A percentile compares a stretch with the other conserved stretches of the same genome.
These are phyloP conservation scores for Turnix velox DNA, from an alignment of 2,113 vertebrate genomes.

Conservation along the genomic window DNA sequence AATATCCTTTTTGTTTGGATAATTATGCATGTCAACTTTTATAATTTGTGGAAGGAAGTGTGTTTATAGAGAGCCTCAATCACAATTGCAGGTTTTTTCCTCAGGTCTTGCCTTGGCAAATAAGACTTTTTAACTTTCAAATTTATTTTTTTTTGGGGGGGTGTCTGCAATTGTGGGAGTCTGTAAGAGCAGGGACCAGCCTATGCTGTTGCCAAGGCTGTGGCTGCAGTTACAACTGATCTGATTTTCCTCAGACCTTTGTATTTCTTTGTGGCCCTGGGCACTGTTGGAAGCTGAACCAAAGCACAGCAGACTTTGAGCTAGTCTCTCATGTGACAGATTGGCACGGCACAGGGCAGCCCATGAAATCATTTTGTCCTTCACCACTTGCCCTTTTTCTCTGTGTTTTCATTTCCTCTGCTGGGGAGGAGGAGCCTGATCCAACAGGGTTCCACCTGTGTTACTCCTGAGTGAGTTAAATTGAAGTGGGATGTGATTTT, in stretches of 20 bases:
- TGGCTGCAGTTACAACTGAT: background rate
- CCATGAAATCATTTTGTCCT: background rate
- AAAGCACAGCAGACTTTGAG: background rate
- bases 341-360: background rate
- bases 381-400: background rate
- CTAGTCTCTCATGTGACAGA: background rate
- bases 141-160: too few relatives aligned
- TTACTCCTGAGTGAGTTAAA: background rate
- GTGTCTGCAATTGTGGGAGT: background rate
- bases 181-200: background rate
- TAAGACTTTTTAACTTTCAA: background rate
- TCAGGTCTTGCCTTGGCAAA: background rate
- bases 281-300: background rate
- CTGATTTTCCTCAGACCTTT: background rate
- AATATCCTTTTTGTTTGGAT: constrained; percentile 19
- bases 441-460: background rate
- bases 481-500: background rate
- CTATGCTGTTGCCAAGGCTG: background rate
- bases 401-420: background rate
- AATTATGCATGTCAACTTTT: background rate
- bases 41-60: background rate
- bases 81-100: background rate
- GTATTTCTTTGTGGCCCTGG: background rate
- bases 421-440: background rate
- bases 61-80: background rate